Evolutionary conservation across 1,140 invertebrate species (phyloP), one percentile per base, ranked within the genome.

Genomic region (Pogonognathellus flavescens): DNA sequence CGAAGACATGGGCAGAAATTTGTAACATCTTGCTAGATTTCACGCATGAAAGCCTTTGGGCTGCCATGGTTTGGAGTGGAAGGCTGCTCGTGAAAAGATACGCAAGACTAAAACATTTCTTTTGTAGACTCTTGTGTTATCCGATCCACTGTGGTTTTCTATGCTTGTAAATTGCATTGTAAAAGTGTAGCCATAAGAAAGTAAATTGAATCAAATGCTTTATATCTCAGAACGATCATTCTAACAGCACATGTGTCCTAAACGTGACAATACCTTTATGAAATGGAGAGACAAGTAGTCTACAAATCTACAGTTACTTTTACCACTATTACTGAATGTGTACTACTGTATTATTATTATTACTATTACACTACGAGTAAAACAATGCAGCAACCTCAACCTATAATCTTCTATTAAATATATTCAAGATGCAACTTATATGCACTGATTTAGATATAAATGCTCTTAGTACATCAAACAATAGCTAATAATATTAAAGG

Each of bases 1-100:
- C 31, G 49, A 76, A 76, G 31, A 76, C 70, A 76, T 76, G 31
- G 31, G 31, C 41, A 76, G 31, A 50, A 49, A 76, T 76, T 41
- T 76, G 70, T 76, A 76, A 76, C 70, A 76, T 76, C 41, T 76
- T 76, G 41, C 70, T 16, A 76, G 70, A 76, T 76, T 76, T 76
- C 70, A 49, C 41, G 31, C 70, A 76, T 76, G 70, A 76, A 31
- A 8, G n/a, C 25, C 14, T 76, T 76, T 76, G 22, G 66, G 31
- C 22, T 70, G 22, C 25, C 6, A 70, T 70, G 66, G 13, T 16
- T 41, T 41, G 6, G 41, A 49, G 70, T 50, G 14, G 41, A 41
- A 49, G 41, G 31, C 14, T 76, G 14, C 16, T 76, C 13, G 31
- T 76, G 70, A 76, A 41, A 49, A 25, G 62, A 66, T 66, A 66